phyloP scores from a whole-genome alignment of 2,888 invertebrate genomes.

The Lypha dubia region DNA sequence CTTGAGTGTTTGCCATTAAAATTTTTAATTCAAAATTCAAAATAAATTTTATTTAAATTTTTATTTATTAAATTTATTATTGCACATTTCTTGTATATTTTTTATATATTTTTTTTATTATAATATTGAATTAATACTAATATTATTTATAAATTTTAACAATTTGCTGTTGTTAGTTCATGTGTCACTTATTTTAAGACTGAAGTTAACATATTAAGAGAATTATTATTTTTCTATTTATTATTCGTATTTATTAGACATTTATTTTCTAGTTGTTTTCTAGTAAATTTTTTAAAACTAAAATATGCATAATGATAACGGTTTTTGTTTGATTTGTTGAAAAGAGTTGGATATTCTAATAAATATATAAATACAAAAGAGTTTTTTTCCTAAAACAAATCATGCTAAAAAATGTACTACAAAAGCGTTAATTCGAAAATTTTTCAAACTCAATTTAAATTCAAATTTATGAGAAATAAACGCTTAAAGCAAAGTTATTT shows the following conservation, averaged over 20 bases:
- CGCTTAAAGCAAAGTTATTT: slow-evolving; percentile 82
- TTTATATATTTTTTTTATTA: background rate
- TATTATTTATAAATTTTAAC: slow-evolving; percentile 44
- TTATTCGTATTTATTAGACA: background rate
- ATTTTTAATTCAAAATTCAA: too few relatives aligned
- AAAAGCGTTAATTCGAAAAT: slow-evolving; percentile 5
- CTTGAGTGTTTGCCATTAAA: too few relatives aligned
- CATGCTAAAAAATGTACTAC: slow-evolving; percentile 16
- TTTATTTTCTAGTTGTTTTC: background rate
- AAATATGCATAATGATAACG: slow-evolving; percentile 7
- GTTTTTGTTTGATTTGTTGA: slow-evolving; percentile 2
- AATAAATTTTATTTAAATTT: background rate
- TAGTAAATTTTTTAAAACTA: slow-evolving; percentile 11
- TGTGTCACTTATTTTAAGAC: slow-evolving; percentile 34
- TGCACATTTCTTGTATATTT: slow-evolving; percentile 42
- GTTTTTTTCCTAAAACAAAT: slow-evolving; percentile 26
- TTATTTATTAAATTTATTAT: slow-evolving; percentile 48
- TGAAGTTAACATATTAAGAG: slow-evolving; percentile 62
- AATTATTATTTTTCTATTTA: slow-evolving; percentile 12
- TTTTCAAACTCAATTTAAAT: slow-evolving; percentile 67
- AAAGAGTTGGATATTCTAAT: slow-evolving; percentile 6
- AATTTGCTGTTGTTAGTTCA: slow-evolving; percentile 22
- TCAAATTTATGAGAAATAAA: slow-evolving; percentile 70
- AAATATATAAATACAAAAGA: slow-evolving; percentile 4
- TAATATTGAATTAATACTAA: slow-evolving; percentile 26